A percentile compares a stretch with the other conserved stretches of the same genome.
These are phyloP conservation scores for Aphrocallistes beatrix DNA, from an alignment of 37 sponge, comb jelly and placozoan species.

Conservation along the genomic window DNA sequence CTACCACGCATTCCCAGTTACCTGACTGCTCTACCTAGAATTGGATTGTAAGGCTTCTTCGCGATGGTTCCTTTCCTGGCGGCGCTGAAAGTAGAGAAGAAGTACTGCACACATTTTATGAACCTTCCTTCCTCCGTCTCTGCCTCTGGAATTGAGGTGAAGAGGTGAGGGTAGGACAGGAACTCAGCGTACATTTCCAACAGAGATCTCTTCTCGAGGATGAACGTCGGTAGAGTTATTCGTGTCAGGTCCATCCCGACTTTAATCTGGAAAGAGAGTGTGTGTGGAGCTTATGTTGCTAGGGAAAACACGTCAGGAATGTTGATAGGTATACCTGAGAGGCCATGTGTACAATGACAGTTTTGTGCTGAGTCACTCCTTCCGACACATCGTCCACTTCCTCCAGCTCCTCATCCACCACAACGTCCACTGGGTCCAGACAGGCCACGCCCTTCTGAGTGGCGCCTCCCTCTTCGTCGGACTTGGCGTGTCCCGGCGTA, in stretches of 20 bases:
- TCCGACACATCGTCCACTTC: slow-evolving; percentile 18
- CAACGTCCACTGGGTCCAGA: slow-evolving; percentile 16
- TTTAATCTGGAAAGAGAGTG: slow-evolving; percentile 27
- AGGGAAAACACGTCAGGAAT: background rate
- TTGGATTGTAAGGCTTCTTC: slow-evolving; percentile 97
- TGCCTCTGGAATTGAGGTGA: slow-evolving; percentile 62
- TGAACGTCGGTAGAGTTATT: slow-evolving; percentile 87
- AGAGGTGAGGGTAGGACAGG: slow-evolving; percentile 85
- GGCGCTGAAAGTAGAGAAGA: slow-evolving; percentile 86
- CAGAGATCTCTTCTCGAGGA: slow-evolving; percentile 94
- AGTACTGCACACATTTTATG: slow-evolving; percentile 56
- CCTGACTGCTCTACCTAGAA: slow-evolving; percentile 26
- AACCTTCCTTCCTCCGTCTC: slow-evolving; percentile 61
- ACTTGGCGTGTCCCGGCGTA: background rate
- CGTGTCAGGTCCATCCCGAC: slow-evolving; percentile 91
- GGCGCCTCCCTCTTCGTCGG: background rate
- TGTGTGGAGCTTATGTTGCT: background rate
- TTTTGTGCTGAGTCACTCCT: slow-evolving; percentile 61
- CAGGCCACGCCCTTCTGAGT: background rate
- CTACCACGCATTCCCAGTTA: no score
- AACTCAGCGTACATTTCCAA: slow-evolving; percentile 99
- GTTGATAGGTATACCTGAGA: slow-evolving; percentile 34
- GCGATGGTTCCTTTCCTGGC: slow-evolving; percentile 79
- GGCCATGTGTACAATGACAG: slow-evolving; percentile 85
- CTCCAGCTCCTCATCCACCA: slow-evolving; percentile 3